phyloP scores from a whole-genome alignment of 64 coral and sea anemone genomes.

The Cladopsammia gracilis region DNA sequence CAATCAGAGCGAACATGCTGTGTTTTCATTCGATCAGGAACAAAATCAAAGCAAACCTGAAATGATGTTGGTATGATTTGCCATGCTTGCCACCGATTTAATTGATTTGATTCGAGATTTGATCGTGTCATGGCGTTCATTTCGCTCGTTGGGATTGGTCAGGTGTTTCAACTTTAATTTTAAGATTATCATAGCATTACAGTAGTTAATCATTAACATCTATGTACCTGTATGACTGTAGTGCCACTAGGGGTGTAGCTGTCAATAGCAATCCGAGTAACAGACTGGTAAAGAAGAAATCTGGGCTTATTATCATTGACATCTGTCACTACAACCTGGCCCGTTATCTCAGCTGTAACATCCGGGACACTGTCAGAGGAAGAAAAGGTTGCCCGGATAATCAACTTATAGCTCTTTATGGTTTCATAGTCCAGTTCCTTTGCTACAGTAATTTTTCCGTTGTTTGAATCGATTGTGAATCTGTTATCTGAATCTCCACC shows the following conservation, averaged over 20 bases:
- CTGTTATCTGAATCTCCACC: constrained; percentile 67
- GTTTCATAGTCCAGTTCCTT: constrained; percentile 74
- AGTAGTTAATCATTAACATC: too few species aligned
- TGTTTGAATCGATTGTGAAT: constrained; percentile 57
- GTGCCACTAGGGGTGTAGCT: constrained; percentile 75
- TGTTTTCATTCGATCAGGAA: too few species aligned
- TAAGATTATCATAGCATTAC: too few species aligned
- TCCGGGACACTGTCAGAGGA: constrained; percentile 20
- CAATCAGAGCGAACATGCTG: too few species aligned
- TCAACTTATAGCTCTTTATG: constrained; percentile 50
- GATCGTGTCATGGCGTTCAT: too few species aligned
- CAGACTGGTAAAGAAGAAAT: constrained; percentile 53
- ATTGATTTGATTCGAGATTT: too few species aligned
- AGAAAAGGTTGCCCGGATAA: constrained; percentile 63
- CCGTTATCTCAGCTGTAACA: constrained; percentile 60
- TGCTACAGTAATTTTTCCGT: constrained; percentile 60
- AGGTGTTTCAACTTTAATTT: too few species aligned
- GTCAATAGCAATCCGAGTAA: constrained; percentile 56
- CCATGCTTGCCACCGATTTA: too few species aligned
- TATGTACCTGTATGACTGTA: constrained; percentile 61
- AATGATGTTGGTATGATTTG: too few species aligned
- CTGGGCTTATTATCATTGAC: constrained; percentile 81
- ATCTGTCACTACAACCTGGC: constrained; percentile 56
- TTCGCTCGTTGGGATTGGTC: too few species aligned
- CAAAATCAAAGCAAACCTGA: too few species aligned